These are phyloP conservation scores for Eublepharis macularius DNA, from an alignment of 2,113 vertebrate species.

Conservation along the genomic window DNA sequence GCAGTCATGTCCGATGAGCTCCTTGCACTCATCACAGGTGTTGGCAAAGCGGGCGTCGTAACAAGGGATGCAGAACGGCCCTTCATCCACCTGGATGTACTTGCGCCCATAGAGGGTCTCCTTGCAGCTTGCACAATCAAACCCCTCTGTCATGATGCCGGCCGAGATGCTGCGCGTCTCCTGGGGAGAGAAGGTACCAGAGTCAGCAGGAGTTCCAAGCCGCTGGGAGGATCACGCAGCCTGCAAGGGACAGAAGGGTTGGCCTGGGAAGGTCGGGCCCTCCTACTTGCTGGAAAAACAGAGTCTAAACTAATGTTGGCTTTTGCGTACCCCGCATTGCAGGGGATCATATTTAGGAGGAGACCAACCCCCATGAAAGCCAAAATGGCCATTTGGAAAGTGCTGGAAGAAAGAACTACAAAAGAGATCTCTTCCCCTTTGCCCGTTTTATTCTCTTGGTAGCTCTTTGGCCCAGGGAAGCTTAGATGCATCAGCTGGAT, in stretches of 20 bases:
- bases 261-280: background rate
- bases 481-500: background rate
- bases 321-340: background rate
- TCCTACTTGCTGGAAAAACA: slow-evolving; percentile 10
- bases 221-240: background rate
- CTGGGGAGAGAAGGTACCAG: background rate
- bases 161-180: slow-evolving; percentile 45
- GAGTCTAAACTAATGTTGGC: slow-evolving; percentile 6
- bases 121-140: slow-evolving; percentile 95
- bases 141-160: slow-evolving; percentile 89
- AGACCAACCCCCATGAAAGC: slow-evolving; percentile 48
- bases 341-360: background rate
- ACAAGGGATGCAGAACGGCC: slow-evolving; percentile 96
- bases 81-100: slow-evolving; percentile 94
- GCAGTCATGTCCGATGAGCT: slow-evolving; percentile 94
- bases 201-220: accelerated
- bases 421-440: background rate
- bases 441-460: no score
- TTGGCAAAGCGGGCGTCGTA: slow-evolving; percentile 96
- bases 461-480: background rate
- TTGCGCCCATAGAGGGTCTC: slow-evolving; percentile 96
- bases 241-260: background rate
- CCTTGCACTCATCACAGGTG: slow-evolving; percentile 97
- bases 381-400: slow-evolving; percentile 43
- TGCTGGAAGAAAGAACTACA: slow-evolving; percentile 17